Evolutionary conservation across 2,888 invertebrate species (phyloP).

Genomic region (Odontocolon sp.): DNA sequence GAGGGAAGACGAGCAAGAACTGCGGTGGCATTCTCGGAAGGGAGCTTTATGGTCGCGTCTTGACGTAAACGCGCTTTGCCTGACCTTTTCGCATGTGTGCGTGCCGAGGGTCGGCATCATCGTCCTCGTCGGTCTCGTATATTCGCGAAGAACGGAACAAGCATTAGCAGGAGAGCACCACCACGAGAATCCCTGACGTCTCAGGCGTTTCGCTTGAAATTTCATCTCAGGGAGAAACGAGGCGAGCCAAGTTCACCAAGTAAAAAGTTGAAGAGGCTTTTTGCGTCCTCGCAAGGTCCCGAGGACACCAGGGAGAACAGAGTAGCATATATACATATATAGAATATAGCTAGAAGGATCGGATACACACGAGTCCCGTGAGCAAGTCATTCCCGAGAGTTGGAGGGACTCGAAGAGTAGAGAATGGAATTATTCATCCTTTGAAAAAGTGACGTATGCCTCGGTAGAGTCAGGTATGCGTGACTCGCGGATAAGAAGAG

Average conservation of each 20-base stretch:
- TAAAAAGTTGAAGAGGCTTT: slow-evolving; percentile 56
- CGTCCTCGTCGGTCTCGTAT: slow-evolving; percentile 37
- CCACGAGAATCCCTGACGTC: slow-evolving; percentile 50
- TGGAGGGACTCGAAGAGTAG: slow-evolving; percentile 14
- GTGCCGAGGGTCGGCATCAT: slow-evolving; percentile 51
- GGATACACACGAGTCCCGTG: slow-evolving; percentile 43
- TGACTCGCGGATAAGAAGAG: slow-evolving; percentile 39
- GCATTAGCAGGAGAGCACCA: slow-evolving; percentile 12
- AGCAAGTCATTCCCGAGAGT: slow-evolving; percentile 50
- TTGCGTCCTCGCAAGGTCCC: slow-evolving; percentile 39
- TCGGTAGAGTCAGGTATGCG: slow-evolving; percentile 27
- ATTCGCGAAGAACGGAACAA: slow-evolving; percentile 7
- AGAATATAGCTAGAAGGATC: slow-evolving; percentile 21
- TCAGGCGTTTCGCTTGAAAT: slow-evolving; percentile 59
- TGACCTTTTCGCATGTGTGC: slow-evolving; percentile 56
- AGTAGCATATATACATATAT: slow-evolving; percentile 11
- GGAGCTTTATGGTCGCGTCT: slow-evolving; percentile 62
- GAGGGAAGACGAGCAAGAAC: slow-evolving; percentile 59
- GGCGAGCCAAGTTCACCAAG: slow-evolving; percentile 39
- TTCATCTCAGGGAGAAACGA: slow-evolving; percentile 56
- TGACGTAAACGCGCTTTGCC: slow-evolving; percentile 53
- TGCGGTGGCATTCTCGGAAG: slow-evolving; percentile 59
- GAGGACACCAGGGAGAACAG: slow-evolving; percentile 51
- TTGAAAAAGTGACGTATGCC: slow-evolving; percentile 48
- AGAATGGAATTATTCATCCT: slow-evolving; percentile 54